A percentile compares a stretch with the other conserved stretches of the same genome.
Conservation (phyloP, 2,113 vertebrate species). For the Pyxicephalus adspersus region DNA sequence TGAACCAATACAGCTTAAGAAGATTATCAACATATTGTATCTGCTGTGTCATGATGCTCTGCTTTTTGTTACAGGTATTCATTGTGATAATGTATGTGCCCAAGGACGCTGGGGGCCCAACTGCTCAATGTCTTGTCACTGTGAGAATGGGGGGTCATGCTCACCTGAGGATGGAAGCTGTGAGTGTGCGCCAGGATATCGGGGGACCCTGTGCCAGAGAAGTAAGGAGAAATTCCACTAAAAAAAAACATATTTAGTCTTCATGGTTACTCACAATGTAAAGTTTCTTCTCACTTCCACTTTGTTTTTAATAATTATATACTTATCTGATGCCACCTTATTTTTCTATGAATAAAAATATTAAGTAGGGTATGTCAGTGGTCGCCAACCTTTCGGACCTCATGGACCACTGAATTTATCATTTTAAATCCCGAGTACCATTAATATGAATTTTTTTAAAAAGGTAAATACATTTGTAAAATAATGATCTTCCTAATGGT, state of each 20-base stretch:
- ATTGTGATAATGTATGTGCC: constrained; percentile 87
- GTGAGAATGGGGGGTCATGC: constrained; percentile 94
- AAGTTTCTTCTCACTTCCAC: neutral
- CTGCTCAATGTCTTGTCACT: constrained; percentile 94
- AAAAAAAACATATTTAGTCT: neutral
- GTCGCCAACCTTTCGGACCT: too few relatives aligned
- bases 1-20: neutral
- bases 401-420: too few relatives aligned
- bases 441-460: too few relatives aligned
- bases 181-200: constrained; percentile 92
- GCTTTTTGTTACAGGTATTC: constrained; percentile 78
- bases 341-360: too few relatives aligned
- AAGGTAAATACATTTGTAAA: too few relatives aligned
- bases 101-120: constrained; percentile 95
- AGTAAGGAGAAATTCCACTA: constrained; percentile 75
- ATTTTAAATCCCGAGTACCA: too few relatives aligned
- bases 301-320: neutral
- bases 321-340: neutral
- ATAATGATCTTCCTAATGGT: too few relatives aligned
- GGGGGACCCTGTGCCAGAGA: constrained; percentile 93
- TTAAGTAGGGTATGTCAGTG: too few relatives aligned
- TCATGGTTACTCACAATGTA: neutral
- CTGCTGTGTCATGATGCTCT: neutral
- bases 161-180: constrained; percentile 93
- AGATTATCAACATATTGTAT: neutral